phyloP scores from a whole-genome alignment of 2,888 invertebrate genomes.

The Brenthis daphne region DNA sequence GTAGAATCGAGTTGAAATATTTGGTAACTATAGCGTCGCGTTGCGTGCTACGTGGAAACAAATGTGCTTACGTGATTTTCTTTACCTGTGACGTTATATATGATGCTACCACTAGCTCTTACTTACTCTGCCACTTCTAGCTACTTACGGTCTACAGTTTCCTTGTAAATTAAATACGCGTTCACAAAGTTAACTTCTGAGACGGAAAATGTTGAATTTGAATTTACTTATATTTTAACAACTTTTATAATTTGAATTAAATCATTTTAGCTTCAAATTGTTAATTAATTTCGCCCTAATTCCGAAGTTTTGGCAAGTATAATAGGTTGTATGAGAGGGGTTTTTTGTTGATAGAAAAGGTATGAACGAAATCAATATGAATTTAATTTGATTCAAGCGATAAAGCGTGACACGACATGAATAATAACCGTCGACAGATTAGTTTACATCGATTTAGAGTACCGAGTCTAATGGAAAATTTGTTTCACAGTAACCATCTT shows the following conservation, averaged over 20 bases:
- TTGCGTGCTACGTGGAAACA: conserved; percentile 29
- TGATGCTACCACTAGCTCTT: conserved; percentile 10
- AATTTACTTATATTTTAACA: conserved; percentile 37
- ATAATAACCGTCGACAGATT: conserved; percentile 40
- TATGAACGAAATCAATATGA: conserved; percentile 38
- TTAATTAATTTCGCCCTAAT: conserved; percentile 29
- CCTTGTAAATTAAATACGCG: conserved; percentile 34
- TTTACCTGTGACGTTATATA: conserved; percentile 21
- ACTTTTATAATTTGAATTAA: conserved; percentile 33
- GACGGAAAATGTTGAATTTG: conserved; percentile 40
- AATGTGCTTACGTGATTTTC: conserved; percentile 30
- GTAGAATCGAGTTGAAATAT: conserved; percentile 27
- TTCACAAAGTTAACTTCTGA: conserved; percentile 25
- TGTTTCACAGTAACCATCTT: conserved; percentile 50
- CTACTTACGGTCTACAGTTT: not conserved
- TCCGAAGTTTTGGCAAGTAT: conserved; percentile 30
- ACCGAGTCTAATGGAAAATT: conserved; percentile 51
- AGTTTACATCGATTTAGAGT: conserved; percentile 41
- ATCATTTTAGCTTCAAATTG: conserved; percentile 38
- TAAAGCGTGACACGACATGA: conserved; percentile 45
- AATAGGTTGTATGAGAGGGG: conserved; percentile 25
- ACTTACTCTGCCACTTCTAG: not conserved
- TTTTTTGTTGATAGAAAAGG: conserved; percentile 26
- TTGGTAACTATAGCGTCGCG: conserved; percentile 25
- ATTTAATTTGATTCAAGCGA: conserved; percentile 42